Base-by-base conservation (phyloP, 2,797 vertebrate species). In the Typhlichthys subterraneus region DNA sequence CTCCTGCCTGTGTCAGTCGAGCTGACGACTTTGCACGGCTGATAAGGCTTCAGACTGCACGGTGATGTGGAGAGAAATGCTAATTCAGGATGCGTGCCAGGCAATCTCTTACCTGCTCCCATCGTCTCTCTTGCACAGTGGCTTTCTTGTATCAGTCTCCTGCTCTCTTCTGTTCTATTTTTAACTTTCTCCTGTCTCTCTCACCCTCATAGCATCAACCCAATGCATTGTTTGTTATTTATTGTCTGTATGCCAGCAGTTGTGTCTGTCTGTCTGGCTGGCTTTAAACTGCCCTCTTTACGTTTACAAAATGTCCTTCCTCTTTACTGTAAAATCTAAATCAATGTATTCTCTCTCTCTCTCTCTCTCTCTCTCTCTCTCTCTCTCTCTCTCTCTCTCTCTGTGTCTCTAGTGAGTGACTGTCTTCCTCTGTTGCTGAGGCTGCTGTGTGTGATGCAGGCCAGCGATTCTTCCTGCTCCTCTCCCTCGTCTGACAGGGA, bases 381-480 rank as follows among this genome's bases (percentile, higher is more conserved):
- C 12, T 53, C 15, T 47, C 58, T 65, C 51, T 33, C 5, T 29
- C 42, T 54, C 1, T 19, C 53, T 45, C 7, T n/a, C 48, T 33
- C 8, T 50, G 5, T 52, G 11, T 17, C 33, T 61, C 62, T n/a
- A 80, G 76, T 60, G 49, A 85, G 77, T 57, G 76, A 75, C 53
- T 83, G 89, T 0, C 84, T 91, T 62, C 85, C 89, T 69, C 75
- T 93, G 87, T 67, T 92, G 76, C 88, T 99, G 89, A 94, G 79
- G 82, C 91, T 98, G 57, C 91, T 98, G 42, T 95, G 94, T 79
- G 70, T 93, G 68, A 88, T 92, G 12, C 95, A 96, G 76, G 81
- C 91, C 75, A 87, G 90, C 52, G 90, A 79, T 49, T 78, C 83
- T 4, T 66, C 87, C 7, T 81, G 77, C 17, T 57, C 70, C 47